Evolutionary conservation across 1,140 invertebrate species (phyloP).

Genomic region (Helicoverpa zea): DNA sequence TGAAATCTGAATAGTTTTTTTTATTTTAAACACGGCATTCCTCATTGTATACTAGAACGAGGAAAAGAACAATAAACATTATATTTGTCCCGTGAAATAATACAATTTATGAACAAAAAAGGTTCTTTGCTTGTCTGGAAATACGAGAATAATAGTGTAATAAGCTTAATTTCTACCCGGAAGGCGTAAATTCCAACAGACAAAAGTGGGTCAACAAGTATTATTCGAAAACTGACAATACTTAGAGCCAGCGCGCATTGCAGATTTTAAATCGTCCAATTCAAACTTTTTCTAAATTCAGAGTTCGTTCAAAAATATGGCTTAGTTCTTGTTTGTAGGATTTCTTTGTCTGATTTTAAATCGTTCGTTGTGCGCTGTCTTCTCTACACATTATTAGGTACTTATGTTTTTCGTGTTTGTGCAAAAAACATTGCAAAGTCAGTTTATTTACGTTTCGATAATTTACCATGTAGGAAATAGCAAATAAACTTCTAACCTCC

Average conservation of each 20-base stretch:
- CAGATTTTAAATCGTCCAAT: conserved; percentile 37
- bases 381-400: background rate
- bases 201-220: conserved; percentile 42
- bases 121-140: conserved; percentile 14
- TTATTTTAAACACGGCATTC: too few species aligned
- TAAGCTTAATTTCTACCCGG: conserved; percentile 36
- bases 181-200: conserved; percentile 34
- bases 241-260: conserved; percentile 35
- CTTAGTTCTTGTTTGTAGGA: conserved; percentile 12
- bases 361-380: background rate
- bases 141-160: conserved; percentile 29
- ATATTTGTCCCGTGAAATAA: background rate
- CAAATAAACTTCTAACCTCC: background rate
- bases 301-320: conserved; percentile 12
- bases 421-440: too few species aligned
- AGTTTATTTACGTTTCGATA: background rate
- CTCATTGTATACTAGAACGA: too few species aligned
- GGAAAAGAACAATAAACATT: background rate
- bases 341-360: background rate
- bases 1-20: too few species aligned
- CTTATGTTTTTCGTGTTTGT: too few species aligned
- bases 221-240: conserved; percentile 42
- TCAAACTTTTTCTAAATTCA: conserved; percentile 36
- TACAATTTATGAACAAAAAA: conserved; percentile 26
- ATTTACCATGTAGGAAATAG: background rate